Conservation (phyloP, 2,113 vertebrate species). For the Nyctibius bracteatus region DNA sequence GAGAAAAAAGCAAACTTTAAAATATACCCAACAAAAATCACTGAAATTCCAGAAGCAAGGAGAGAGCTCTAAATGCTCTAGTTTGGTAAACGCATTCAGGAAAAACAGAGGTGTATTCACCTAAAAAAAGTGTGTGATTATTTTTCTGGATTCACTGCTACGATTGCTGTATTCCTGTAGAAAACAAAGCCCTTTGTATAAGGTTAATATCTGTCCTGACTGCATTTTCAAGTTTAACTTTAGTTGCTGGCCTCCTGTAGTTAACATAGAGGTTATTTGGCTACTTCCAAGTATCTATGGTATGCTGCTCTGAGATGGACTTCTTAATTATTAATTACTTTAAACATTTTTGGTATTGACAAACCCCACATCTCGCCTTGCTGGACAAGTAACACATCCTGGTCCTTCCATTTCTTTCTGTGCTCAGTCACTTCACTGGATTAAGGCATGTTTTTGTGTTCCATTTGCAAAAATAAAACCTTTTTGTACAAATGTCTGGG, state of each 20-base stretch:
- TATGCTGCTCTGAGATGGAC: slow-evolving; percentile 66
- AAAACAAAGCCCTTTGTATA: slow-evolving; percentile 72
- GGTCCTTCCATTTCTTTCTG: slow-evolving; percentile 72
- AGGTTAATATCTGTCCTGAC: slow-evolving; percentile 43
- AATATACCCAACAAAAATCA: not conserved
- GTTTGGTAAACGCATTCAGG: not conserved
- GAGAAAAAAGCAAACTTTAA: not conserved
- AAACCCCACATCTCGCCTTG: slow-evolving; percentile 60
- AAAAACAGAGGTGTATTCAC: not conserved
- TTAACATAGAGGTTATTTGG: slow-evolving; percentile 66
- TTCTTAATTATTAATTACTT: slow-evolving; percentile 68
- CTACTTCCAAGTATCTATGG: slow-evolving; percentile 67
- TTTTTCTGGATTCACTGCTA: slow-evolving; percentile 31
- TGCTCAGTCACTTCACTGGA: slow-evolving; percentile 78
- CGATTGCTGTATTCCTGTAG: slow-evolving; percentile 45
- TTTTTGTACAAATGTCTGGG: slow-evolving; percentile 85
- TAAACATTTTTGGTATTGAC: slow-evolving; percentile 84
- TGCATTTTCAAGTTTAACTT: slow-evolving; percentile 58
- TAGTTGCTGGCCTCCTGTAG: slow-evolving; percentile 44
- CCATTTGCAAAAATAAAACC: slow-evolving; percentile 87
- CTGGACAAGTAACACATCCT: slow-evolving; percentile 59
- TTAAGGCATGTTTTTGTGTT: slow-evolving; percentile 96
- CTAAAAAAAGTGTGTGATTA: not conserved
- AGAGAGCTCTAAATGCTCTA: not conserved
- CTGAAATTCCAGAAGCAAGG: not conserved